Evolutionary conservation across 2,888 invertebrate species (phyloP).

Genomic region (Lottia scabra): DNA sequence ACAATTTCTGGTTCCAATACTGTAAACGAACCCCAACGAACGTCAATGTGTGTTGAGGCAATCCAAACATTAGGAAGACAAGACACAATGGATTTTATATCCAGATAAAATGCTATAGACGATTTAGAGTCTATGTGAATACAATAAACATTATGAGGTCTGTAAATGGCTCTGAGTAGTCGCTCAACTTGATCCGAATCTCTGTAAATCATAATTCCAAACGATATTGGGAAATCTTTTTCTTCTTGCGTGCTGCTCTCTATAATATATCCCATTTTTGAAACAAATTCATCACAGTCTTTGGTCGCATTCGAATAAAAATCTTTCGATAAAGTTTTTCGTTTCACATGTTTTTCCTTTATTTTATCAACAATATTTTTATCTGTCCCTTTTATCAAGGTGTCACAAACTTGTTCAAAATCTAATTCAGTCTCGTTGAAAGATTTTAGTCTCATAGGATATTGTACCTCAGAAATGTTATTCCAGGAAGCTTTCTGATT

Average conservation of each 20-base stretch:
- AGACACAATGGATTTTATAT: slow-evolving; percentile 29
- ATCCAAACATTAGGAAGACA: slow-evolving; percentile 55
- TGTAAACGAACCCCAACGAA: slow-evolving; percentile 55
- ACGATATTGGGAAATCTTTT: slow-evolving; percentile 48
- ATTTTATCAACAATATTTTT: too few species aligned
- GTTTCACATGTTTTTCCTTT: too few species aligned
- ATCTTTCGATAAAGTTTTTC: too few species aligned
- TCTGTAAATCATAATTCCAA: slow-evolving; percentile 46
- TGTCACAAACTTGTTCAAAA: too few species aligned
- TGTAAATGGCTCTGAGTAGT: slow-evolving; percentile 50
- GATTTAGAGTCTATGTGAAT: slow-evolving; percentile 53
- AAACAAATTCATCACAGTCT: too few species aligned
- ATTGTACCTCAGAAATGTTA: too few species aligned
- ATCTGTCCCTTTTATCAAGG: too few species aligned
- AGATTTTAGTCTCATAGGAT: too few species aligned
- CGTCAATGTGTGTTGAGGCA: slow-evolving; percentile 35
- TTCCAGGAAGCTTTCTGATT: too few species aligned
- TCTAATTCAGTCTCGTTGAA: too few species aligned
- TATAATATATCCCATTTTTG: too few species aligned
- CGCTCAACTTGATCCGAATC: slow-evolving; percentile 44
- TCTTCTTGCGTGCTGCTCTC: slow-evolving; percentile 38
- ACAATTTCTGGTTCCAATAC: slow-evolving; percentile 54
- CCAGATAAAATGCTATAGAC: slow-evolving; percentile 20
- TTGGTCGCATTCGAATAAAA: too few species aligned
- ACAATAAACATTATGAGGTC: slow-evolving; percentile 58